A percentile compares a stretch with the other conserved stretches of the same genome.
Conservation (phyloP, 2,888 invertebrate genomes). For the Metopia argyrocephala region DNA sequence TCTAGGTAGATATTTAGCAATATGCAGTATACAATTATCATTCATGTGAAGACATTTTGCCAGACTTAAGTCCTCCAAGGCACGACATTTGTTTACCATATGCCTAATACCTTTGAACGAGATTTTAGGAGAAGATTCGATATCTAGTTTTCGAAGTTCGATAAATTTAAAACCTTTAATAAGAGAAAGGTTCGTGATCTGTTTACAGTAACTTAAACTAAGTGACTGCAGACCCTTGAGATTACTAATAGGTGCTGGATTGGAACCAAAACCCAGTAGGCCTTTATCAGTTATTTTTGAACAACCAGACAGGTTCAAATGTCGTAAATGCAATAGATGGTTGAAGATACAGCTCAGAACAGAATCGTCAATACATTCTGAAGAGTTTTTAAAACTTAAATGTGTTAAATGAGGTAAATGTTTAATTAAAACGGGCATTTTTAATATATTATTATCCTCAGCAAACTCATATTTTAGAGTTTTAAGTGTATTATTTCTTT, state of each 20-base stretch:
- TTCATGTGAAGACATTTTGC: slow-evolving; percentile 68
- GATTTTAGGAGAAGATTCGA: slow-evolving; percentile 70
- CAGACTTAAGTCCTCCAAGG: slow-evolving; percentile 70
- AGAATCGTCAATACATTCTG: slow-evolving; percentile 69
- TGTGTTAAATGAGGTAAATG: slow-evolving; percentile 69
- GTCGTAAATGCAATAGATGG: too few species aligned
- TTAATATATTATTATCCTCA: slow-evolving; percentile 65
- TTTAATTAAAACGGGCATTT: slow-evolving; percentile 66
- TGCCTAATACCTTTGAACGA: slow-evolving; percentile 67
- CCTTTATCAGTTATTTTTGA: too few species aligned
- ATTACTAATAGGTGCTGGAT: slow-evolving; percentile 67
- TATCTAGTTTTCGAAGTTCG: slow-evolving; percentile 66
- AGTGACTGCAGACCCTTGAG: slow-evolving; percentile 68
- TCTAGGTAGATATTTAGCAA: slow-evolving; percentile 68
- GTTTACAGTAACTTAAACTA: slow-evolving; percentile 70
- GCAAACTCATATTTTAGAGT: slow-evolving; percentile 70
- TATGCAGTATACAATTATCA: slow-evolving; percentile 66
- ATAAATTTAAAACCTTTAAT: slow-evolving; percentile 64
- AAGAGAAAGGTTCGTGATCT: slow-evolving; percentile 68
- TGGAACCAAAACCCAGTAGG: too few species aligned
- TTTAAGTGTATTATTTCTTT: slow-evolving; percentile 66
- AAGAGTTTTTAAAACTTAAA: slow-evolving; percentile 70
- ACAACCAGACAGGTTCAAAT: too few species aligned
- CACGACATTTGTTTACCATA: slow-evolving; percentile 69
- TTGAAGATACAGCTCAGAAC: slow-evolving; percentile 70